These are phyloP conservation scores for Busseola fusca DNA, from an alignment of 2,888 invertebrate genomes.

Conservation along the genomic window DNA sequence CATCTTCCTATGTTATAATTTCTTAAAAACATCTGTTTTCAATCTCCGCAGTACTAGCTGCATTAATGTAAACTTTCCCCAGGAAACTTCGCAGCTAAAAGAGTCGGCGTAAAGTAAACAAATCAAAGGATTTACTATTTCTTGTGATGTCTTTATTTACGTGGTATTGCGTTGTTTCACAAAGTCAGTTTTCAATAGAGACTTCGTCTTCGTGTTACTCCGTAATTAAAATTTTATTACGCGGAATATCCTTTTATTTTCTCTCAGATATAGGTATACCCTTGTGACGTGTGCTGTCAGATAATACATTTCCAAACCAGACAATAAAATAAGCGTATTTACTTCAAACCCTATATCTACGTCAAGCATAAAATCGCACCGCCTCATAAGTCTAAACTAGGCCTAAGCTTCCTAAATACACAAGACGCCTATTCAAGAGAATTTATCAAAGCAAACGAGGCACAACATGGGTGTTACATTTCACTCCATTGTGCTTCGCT, in stretches of 20 bases:
- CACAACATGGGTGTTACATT: constrained; percentile 55
- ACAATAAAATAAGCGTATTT: not conserved
- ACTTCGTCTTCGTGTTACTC: constrained; percentile 5
- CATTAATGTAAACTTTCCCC: constrained; percentile 55
- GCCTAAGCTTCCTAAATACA: constrained; percentile 31
- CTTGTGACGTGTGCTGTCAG: no score
- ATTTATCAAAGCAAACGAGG: constrained; percentile 51
- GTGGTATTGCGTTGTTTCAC: constrained; percentile 32
- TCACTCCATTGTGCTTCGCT: constrained; percentile 50
- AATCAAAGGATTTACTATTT: constrained; percentile 62
- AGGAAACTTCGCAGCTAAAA: constrained; percentile 48
- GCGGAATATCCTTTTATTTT: not conserved
- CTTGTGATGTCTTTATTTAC: constrained; percentile 61
- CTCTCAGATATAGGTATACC: not conserved
- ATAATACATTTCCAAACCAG: not conserved
- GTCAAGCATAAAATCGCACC: constrained; percentile 8
- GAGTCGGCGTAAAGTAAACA: constrained; percentile 51
- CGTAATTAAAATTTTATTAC: constrained; percentile 11
- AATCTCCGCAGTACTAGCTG: constrained; percentile 36
- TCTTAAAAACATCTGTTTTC: constrained; percentile 47
- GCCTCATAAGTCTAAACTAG: constrained; percentile 31
- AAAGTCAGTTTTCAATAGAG: constrained; percentile 43
- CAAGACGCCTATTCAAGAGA: constrained; percentile 46
- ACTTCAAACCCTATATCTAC: constrained; percentile 1
- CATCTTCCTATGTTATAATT: constrained; percentile 24